Conservation (phyloP, 1,140 invertebrate genomes). For the Rhopalosiphum maidis region DNA sequence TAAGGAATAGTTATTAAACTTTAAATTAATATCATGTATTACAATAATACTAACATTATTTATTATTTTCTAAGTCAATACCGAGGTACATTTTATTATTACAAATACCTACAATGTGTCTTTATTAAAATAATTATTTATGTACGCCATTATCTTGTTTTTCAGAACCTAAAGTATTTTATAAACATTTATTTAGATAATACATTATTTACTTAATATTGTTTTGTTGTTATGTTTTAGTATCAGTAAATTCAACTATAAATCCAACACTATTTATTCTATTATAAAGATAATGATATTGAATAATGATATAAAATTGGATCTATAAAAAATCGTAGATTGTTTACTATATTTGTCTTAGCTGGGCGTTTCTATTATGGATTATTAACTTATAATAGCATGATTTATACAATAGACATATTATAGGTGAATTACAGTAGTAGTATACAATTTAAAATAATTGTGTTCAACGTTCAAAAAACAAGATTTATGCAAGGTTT, state of each 20-base stretch:
- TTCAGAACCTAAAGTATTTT: not conserved
- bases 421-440: not conserved
- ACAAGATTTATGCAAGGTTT: not conserved
- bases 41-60: not conserved
- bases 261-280: not conserved
- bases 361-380: not conserved
- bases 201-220: not conserved
- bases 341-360: not conserved
- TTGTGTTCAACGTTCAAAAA: not conserved
- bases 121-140: not conserved
- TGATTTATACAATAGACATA: not conserved
- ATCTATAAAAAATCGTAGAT: not conserved
- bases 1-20: not conserved
- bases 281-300: not conserved
- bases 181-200: rapidly evolving
- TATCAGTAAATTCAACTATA: not conserved
- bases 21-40: not conserved
- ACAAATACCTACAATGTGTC: not conserved
- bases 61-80: not conserved
- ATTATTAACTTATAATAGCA: not conserved
- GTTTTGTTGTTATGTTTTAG: not conserved
- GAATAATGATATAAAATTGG: too few relatives aligned
- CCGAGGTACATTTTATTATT: not conserved
- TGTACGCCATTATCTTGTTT: not conserved
- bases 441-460: not conserved